Evolutionary conservation across 2,888 invertebrate genomes (phyloP).

Genomic region (Ormia ochracea): DNA sequence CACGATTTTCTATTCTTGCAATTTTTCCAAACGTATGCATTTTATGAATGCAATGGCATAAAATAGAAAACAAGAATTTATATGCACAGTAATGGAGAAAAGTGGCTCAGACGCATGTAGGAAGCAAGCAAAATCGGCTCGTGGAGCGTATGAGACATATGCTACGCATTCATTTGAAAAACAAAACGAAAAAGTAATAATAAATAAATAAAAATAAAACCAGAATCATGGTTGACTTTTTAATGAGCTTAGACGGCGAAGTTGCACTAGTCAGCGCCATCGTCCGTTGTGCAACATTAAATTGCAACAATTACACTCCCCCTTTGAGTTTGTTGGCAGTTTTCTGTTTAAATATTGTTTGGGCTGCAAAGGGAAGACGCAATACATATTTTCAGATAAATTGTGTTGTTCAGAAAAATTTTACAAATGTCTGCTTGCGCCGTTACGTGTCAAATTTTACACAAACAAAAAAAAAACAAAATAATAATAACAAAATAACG

Average conservation of each 20-base stretch:
- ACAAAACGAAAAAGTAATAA: too few relatives aligned
- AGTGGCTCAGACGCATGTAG: slow-evolving; percentile 41
- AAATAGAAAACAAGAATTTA: slow-evolving; percentile 1
- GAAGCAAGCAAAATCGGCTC: slow-evolving; percentile 28
- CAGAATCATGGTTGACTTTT: slow-evolving; percentile 54
- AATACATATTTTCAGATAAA: background rate
- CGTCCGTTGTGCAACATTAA: slow-evolving; percentile 36
- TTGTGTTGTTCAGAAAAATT: slow-evolving; percentile 11
- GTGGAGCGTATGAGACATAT: slow-evolving; percentile 28
- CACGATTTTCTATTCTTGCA: background rate
- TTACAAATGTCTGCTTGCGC: slow-evolving; percentile 1
- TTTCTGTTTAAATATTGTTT: slow-evolving; percentile 13
- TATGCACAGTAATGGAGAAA: background rate
- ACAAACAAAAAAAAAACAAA: too few relatives aligned
- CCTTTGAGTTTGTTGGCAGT: slow-evolving; percentile 9
- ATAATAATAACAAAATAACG: background rate
- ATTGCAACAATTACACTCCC: slow-evolving; percentile 22
- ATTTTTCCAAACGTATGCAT: slow-evolving; percentile 9
- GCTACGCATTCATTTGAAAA: background rate
- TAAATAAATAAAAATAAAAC: slow-evolving; percentile 1
- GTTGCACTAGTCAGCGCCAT: slow-evolving; percentile 24
- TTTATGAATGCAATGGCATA: background rate
- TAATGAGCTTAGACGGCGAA: slow-evolving; percentile 39
- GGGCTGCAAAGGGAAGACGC: slow-evolving; percentile 12
- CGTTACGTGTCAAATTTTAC: background rate